Percentiles rank a stretch among this genome's conserved stretches.
Conservation (phyloP, 2,888 invertebrate species). For the Pemphredon lugubris region DNA sequence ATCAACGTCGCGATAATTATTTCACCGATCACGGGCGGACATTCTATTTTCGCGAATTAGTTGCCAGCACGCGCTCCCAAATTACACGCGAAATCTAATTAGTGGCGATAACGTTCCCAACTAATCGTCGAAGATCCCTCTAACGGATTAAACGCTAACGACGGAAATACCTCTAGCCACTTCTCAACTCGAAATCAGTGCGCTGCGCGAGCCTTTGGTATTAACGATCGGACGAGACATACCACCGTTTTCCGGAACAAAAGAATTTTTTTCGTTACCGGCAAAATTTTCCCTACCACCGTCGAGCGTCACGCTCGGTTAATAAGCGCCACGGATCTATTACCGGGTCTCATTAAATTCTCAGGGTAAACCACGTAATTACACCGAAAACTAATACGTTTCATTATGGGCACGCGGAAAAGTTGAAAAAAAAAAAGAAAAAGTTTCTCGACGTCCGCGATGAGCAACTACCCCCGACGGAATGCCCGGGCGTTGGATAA, state of each 20-base stretch:
- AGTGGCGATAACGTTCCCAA: conserved; percentile 22
- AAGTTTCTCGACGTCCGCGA: neutral
- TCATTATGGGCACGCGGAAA: no score
- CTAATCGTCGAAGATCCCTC: conserved; percentile 48
- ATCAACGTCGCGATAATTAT: conserved; percentile 62
- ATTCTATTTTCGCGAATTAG: conserved; percentile 60
- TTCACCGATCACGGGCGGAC: conserved; percentile 57
- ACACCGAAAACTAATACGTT: no score
- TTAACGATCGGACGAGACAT: no score
- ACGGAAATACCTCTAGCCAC: neutral
- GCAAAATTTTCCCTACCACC: no score
- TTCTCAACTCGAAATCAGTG: no score
- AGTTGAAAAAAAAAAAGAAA: neutral
- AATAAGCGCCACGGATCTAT: no score
- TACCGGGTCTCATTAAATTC: no score
- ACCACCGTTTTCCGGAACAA: no score
- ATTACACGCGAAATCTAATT: conserved; percentile 51
- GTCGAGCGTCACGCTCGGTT: no score
- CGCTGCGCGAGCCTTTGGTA: no score
- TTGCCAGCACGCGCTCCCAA: conserved; percentile 39
- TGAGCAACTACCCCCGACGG: neutral
- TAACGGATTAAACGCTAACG: neutral
- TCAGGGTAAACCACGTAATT: no score
- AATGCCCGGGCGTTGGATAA: neutral
- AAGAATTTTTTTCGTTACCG: no score